Evolutionary conservation across 2,797 vertebrate species (phyloP), one percentile per base, ranked within the genome.

Genomic region (Acrossocheilus fasciatus): DNA sequence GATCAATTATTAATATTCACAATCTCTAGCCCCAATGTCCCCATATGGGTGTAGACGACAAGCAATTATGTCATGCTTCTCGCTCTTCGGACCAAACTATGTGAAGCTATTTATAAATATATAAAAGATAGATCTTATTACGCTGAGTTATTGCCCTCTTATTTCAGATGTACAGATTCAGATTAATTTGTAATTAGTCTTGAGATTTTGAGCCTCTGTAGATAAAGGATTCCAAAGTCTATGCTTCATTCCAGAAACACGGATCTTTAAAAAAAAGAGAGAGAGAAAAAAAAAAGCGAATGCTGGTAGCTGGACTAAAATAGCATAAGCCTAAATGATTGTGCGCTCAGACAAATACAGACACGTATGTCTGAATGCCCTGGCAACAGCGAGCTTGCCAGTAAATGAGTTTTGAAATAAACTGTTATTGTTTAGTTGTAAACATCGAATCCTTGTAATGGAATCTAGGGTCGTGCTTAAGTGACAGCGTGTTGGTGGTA

Each of bases 171-270:
- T 95, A 95, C 94, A 94, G 93, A 95, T 95, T 91, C 95, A 95
- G 96, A 96, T 96, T 96, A 96, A 96, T 96, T 95, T 95, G 95
- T 95, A 96, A 96, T 96, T 96, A 96, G 95, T 95, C 94, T 95
- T 95, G 95, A 96, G 95, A 96, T 96, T 95, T 96, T 95, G 94
- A 96, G 95, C 95, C 94, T 95, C 93, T 92, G 90, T 93, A 95
- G 96, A 96, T 96, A 96, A 96, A 95, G 94, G 94, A 95, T 95
- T 95, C 93, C 90, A 93, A 92, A 93, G 94, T 93, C 92, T 92
- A 92, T 93, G 95, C 93, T 93, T 89, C 92, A 92, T 91, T 92
- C 93, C 94, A 93, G 93, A 94, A 95, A 95, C 93, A 94, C 94
- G 91, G 94, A 96, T 95, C 94, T 94, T 95, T 94, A 95, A 94